Base-by-base conservation (phyloP, 2,888 invertebrate genomes). In the Pollenia labialis region DNA sequence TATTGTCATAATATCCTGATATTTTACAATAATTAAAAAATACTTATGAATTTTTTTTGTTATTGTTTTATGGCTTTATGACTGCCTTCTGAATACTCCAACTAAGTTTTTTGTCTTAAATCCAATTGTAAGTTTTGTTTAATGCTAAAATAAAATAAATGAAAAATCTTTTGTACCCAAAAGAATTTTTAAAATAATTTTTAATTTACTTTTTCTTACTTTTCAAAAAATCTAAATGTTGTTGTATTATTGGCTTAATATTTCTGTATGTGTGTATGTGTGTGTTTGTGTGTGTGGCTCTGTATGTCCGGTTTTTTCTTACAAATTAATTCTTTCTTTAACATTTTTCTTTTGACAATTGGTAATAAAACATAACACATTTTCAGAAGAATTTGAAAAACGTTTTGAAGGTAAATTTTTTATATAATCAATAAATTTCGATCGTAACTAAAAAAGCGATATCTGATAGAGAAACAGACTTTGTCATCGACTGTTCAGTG, bases 191-290 rank as follows among this genome's bases (percentile, higher is more conserved):
- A 14, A 69, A 79, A 23, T 18, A 6, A 48, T 79, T 66, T 50
- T 32, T 9, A 48, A 16, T 52, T 6, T 32, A 32, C 58, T 7
- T 50, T 18, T 14, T 42, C 14, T n/a, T 42, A n/a, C 16, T 23
- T 56, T 82, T 75, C 32, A n/a, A 1, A 50, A 84, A 74, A 74
- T 84, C 58, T 84, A 48, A 50, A 77, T 84, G 77, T 83, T 56
- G 64, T 81, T 60, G 66, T 60, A 77, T 83, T 75, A 60, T 62
- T 40, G 64, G 69, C 14, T 50, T n/a, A 42, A 44, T 66, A 56
- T 69, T 60, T 74, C 0, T 68, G 32, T 64, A 8, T 75, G 50
- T 69, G 14, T 60, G 0, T 68, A 14, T 62, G 11, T 74, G 18
- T 84, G 64, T 66, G 6, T 23, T 16, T 64, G 11, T 16, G 44